Evolutionary conservation across 2,797 vertebrate species (phyloP).

Genomic region (Mormyrus proboscirostris): DNA sequence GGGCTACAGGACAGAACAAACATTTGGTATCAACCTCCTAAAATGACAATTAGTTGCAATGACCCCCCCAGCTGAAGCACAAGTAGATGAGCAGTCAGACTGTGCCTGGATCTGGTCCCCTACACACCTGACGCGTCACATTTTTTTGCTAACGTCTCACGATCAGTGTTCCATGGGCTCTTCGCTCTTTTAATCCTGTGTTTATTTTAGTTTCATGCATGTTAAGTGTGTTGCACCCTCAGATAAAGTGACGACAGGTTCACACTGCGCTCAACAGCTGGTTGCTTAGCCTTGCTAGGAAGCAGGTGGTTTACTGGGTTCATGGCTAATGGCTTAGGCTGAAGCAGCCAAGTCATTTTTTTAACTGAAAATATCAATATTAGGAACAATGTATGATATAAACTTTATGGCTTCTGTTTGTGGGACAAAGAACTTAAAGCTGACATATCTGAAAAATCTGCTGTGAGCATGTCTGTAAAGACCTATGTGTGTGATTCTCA

Average conservation of each 20-base stretch:
- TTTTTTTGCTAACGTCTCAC: neutral
- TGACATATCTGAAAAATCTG: neutral
- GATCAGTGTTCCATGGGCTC: neutral
- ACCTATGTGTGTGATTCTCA: neutral
- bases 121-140: neutral
- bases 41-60: neutral
- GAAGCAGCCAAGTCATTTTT: neutral
- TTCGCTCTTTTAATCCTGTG: neutral
- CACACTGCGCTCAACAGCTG: neutral
- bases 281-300: neutral
- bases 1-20: slow-evolving; percentile 50
- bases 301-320: neutral
- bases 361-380: neutral
- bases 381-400: neutral
- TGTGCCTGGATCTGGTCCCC: neutral
- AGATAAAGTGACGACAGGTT: neutral
- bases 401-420: neutral
- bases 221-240: neutral
- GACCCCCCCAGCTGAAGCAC: neutral
- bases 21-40: neutral
- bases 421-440: neutral
- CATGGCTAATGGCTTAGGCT: neutral
- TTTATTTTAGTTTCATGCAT: neutral
- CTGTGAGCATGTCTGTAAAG: neutral
- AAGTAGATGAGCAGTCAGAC: neutral